These are phyloP conservation scores for Dermolepida albohirtum DNA, from an alignment of 2,888 invertebrate genomes.

Conservation along the genomic window DNA sequence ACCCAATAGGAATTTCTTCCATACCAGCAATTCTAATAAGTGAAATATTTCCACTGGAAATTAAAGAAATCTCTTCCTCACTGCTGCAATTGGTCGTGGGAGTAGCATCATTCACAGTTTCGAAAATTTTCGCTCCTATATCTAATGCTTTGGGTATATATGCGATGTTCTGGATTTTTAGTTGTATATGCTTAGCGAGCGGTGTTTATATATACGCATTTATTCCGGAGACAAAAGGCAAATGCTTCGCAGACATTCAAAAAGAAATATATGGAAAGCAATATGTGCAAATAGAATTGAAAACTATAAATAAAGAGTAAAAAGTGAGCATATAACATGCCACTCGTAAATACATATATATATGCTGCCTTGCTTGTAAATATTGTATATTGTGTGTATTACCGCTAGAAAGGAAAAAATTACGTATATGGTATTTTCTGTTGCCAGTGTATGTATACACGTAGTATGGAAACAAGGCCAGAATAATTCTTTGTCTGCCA, in stretches of 20 bases:
- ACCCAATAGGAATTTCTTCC: constrained; percentile 72
- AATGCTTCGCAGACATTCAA: constrained; percentile 72
- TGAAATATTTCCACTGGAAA: constrained; percentile 73
- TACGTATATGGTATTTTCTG: too few species aligned
- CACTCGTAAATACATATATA: too few species aligned
- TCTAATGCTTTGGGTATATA: constrained; percentile 70
- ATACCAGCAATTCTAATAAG: constrained; percentile 73
- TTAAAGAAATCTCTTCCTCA: constrained; percentile 72
- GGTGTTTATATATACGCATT: constrained; percentile 69
- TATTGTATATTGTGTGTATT: too few species aligned
- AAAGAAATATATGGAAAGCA: constrained; percentile 65
- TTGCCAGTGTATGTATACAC: too few species aligned
- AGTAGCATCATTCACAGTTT: constrained; percentile 69
- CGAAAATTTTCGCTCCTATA: constrained; percentile 71
- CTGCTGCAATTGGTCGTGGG: constrained; percentile 70
- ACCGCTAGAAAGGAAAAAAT: too few species aligned
- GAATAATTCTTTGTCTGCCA: too few species aligned
- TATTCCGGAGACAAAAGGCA: constrained; percentile 75
- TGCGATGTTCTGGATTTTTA: constrained; percentile 71
- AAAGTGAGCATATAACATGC: too few species aligned
- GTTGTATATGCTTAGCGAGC: constrained; percentile 68
- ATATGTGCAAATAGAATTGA: too few species aligned
- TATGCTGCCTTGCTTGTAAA: too few species aligned
- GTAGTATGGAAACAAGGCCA: too few species aligned
- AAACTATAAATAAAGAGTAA: too few species aligned